Evolutionary conservation across 2,888 invertebrate genomes (phyloP), one percentile per base, ranked within the genome.

Genomic region (Selenia dentaria): DNA sequence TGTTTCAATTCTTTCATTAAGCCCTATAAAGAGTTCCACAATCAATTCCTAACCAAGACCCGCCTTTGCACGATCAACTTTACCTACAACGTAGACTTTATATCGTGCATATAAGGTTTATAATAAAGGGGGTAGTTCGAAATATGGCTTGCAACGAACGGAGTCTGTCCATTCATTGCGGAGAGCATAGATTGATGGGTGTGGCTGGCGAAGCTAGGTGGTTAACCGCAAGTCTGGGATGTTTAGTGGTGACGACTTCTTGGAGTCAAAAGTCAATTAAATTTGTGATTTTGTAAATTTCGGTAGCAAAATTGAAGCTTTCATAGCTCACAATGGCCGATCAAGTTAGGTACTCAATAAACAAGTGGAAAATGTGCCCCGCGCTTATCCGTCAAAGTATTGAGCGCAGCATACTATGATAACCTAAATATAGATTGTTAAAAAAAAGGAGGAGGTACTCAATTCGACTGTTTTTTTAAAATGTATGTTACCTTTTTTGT

Each of bases 1-100:
- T 74, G 72, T 86, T 86, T 83, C 86, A 85, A 85, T 87, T 85
- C 87, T 78, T 84, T 87, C 86, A 87, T 87, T 88, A 86, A 81
- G 73, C 73, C 75, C 81, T 79, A 81, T 83, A 83, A 73, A 82
- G 82, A 84, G 74, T 82, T 83, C 71, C 70, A 80, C 84, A 83
- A 87, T 88, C 85, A 88, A 88, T 88, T 86, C 80, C 73, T 70
- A 67, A 67, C 70, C 67, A 57, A 67, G 75, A 67, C 72, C 74
- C 74, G 70, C 74, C 73, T 70, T 61, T 44, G 54, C 74, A 53
- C 58, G 20, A 22, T 25, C 66, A 64, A 33, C 10, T 56, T 6
- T 71, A 48, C 76, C 1, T 10, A 13, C 39, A 0, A 3, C 3
- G 5, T 39, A 1, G 27, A 9, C 66, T 52, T 44, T 81, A 72